These are phyloP conservation scores for Bubo scandiacus DNA, from an alignment of 2,113 vertebrate species.

Conservation along the genomic window DNA sequence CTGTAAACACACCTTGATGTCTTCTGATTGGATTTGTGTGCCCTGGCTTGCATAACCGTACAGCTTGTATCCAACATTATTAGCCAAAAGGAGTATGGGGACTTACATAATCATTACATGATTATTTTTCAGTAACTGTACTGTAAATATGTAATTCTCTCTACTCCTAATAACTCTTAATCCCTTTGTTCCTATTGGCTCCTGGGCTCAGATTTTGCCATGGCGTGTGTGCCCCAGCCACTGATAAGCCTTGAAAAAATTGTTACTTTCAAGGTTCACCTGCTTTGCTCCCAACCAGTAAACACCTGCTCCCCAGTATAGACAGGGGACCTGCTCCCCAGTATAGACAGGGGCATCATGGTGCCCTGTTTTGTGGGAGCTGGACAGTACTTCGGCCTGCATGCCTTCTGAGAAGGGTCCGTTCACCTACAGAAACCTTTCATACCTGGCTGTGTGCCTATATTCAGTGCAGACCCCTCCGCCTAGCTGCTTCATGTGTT, in stretches of 20 bases:
- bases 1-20: background rate
- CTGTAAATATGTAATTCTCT: constrained; percentile 67
- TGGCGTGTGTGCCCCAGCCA: background rate
- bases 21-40: constrained; percentile 43
- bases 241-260: constrained; percentile 27
- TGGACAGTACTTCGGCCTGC: background rate
- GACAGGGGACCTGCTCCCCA: background rate
- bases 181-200: constrained; percentile 51
- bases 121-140: constrained; percentile 57
- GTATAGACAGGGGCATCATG: fast-evolving
- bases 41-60: constrained; percentile 50
- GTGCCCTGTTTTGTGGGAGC: background rate
- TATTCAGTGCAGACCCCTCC: background rate
- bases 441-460: fast-evolving
- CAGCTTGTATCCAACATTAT: constrained; percentile 38
- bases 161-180: constrained; percentile 59
- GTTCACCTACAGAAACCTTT: background rate
- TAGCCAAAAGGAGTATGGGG: constrained; percentile 61
- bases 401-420: background rate
- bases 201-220: constrained; percentile 10
- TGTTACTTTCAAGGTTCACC: background rate
- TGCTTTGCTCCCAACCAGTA: background rate
- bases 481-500: background rate
- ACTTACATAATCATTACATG: constrained; percentile 66
- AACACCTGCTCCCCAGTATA: fast-evolving